phyloP scores from a whole-genome alignment of 2,113 vertebrate genomes.

The Anhinga anhinga region DNA sequence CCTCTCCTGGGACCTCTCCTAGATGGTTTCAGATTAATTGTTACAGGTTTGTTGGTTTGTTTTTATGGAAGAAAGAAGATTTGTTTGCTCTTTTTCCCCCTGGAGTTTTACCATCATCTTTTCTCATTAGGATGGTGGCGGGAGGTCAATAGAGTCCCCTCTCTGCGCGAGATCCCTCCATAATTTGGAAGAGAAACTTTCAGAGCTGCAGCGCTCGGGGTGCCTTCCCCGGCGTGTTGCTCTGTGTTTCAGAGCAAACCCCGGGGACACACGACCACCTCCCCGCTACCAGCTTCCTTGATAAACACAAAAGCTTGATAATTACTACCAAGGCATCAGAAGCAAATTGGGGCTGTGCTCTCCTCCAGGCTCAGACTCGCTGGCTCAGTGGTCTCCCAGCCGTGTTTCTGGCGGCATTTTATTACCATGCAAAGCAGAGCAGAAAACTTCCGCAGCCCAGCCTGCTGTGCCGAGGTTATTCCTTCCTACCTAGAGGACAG shows the following conservation, averaged over 20 bases:
- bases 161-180: not conserved
- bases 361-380: not conserved
- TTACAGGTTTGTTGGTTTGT: not conserved
- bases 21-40: not conserved
- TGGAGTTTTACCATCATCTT: conserved; percentile 27
- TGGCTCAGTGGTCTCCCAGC: not conserved
- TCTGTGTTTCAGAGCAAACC: not conserved
- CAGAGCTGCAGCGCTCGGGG: not conserved
- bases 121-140: conserved; percentile 50
- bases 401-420: not conserved
- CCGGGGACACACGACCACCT: not conserved
- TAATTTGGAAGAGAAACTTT: not conserved
- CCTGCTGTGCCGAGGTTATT: not conserved
- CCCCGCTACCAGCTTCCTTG: not conserved
- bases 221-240: not conserved
- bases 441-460: not conserved
- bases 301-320: not conserved
- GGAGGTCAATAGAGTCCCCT: conserved; percentile 33
- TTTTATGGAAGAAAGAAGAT: not conserved
- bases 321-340: not conserved
- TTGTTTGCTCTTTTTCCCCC: conserved; percentile 17
- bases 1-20: not conserved
- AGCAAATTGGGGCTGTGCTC: not conserved
- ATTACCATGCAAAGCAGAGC: not conserved
- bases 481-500: not conserved